A percentile compares a stretch with the other conserved stretches of the same genome.
These are phyloP conservation scores for Ornithoptera alexandrae DNA, from an alignment of 2,888 invertebrate genomes.

Conservation along the genomic window DNA sequence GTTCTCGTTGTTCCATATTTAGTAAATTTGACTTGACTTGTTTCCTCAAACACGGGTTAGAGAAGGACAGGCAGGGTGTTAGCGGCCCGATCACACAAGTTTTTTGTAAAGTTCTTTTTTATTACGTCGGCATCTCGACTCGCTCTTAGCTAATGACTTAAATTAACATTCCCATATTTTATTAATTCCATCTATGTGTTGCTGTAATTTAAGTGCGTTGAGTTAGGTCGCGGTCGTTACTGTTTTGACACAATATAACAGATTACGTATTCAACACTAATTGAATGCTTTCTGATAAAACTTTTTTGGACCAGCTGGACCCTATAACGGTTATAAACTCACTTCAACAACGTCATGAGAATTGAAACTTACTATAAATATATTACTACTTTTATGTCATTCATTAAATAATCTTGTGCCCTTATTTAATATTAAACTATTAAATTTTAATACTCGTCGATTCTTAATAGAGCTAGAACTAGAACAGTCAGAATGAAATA, in stretches of 20 bases:
- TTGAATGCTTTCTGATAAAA: constrained; percentile 8
- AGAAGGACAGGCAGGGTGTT: constrained; percentile 48
- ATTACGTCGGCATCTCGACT: constrained; percentile 59
- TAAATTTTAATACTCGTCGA: neutral
- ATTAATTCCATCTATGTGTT: constrained; percentile 57
- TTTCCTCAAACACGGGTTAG: constrained; percentile 66
- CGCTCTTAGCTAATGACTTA: constrained; percentile 72
- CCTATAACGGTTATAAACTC: neutral
- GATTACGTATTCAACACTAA: constrained; percentile 26
- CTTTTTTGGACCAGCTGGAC: neutral
- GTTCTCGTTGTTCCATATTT: constrained; percentile 56
- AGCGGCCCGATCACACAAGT: constrained; percentile 67
- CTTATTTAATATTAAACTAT: neutral
- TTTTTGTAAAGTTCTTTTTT: constrained; percentile 56
- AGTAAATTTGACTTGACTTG: constrained; percentile 66
- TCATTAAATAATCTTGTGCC: neutral
- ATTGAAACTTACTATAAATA: no score
- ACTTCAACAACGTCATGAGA: neutral
- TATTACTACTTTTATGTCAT: neutral
- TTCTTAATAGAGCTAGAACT: neutral
- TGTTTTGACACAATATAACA: constrained; percentile 61
- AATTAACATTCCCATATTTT: constrained; percentile 74
- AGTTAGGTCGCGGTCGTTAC: constrained; percentile 52
- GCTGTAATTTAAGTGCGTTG: constrained; percentile 41
- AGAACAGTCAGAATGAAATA: neutral